Evolutionary conservation across 2,797 vertebrate species (phyloP), one percentile per base, ranked within the genome.

Genomic region (Gymnothorax javanicus): DNA sequence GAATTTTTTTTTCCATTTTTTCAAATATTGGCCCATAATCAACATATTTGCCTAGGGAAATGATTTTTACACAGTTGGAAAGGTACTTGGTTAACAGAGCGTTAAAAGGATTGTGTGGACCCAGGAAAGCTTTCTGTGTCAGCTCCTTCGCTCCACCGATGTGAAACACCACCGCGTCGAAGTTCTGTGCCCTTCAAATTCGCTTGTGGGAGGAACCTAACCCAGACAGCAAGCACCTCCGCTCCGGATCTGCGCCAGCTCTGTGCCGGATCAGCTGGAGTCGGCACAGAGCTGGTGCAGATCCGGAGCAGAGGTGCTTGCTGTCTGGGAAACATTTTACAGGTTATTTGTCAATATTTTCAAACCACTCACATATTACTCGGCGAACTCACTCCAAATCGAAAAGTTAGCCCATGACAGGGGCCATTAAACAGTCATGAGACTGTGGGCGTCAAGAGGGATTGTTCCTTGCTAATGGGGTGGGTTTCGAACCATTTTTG

Each of bases 391-490:
- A 11, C 9, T 81, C 77, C 15, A 81, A 13, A 52, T 9, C 52
- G 1, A 50, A 56, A 81, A 81, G 77, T 52, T 20, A 52, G 13
- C 8, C 50, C 27, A 11, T 50, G n/a, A 12, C 50, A 15, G 8
- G 25, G 27, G 12, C 20, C 58, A 84, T 84, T 84, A 84, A 84
- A 52, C 58, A 64, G 62, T 43, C 60, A 52, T 67, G 83, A 84
- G 83, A 43, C 83, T 17, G 20, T 15, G 17, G 60, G 83, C 59
- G 67, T 43, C 23, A 23, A 43, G 60, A 60, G 57, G 59, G 83
- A 84, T 64, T 50, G 33, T 25, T 58, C 83, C 77, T 84, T 7
- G 59, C 52, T 84, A 64, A 84, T 67, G 33, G 50, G 83, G 3
- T 43, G 25, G 56, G 12, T 27, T 58, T 83, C 15, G 15, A 57